Evolutionary conservation across 2,888 invertebrate genomes (phyloP).

Genomic region (Platycheirus rosarum): DNA sequence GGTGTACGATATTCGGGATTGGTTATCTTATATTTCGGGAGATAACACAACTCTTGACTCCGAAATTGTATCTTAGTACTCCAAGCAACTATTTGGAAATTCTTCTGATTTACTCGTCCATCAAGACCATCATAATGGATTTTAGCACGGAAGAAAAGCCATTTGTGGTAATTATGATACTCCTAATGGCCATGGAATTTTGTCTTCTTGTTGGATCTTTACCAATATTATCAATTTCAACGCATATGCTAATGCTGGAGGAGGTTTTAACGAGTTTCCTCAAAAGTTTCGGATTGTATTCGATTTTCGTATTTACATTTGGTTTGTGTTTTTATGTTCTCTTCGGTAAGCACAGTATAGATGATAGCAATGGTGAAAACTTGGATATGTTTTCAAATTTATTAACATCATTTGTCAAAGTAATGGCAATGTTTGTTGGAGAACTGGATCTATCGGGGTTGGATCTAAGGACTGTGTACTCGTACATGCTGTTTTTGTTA

Average conservation of each 20-base stretch:
- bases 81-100: constrained; percentile 91
- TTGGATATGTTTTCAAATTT: constrained; percentile 72
- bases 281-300: constrained; percentile 90
- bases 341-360: too few species aligned
- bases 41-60: constrained; percentile 87
- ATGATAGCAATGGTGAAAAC: too few species aligned
- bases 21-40: constrained; percentile 87
- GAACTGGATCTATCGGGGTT: constrained; percentile 91
- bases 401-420: constrained; percentile 90
- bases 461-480: constrained; percentile 84
- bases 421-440: constrained; percentile 93
- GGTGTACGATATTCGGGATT: constrained; percentile 83
- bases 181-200: constrained; percentile 90
- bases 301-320: constrained; percentile 91
- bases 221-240: constrained; percentile 87
- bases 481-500: constrained; percentile 89
- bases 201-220: constrained; percentile 91
- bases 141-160: constrained; percentile 84
- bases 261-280: constrained; percentile 91
- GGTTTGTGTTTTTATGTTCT: constrained; percentile 91
- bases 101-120: constrained; percentile 86
- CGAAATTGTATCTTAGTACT: constrained; percentile 86
- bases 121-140: constrained; percentile 84
- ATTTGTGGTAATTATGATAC: constrained; percentile 88
- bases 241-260: constrained; percentile 92